Evolutionary conservation across 2,888 invertebrate genomes (phyloP).

Genomic region (Sturmia bella): DNA sequence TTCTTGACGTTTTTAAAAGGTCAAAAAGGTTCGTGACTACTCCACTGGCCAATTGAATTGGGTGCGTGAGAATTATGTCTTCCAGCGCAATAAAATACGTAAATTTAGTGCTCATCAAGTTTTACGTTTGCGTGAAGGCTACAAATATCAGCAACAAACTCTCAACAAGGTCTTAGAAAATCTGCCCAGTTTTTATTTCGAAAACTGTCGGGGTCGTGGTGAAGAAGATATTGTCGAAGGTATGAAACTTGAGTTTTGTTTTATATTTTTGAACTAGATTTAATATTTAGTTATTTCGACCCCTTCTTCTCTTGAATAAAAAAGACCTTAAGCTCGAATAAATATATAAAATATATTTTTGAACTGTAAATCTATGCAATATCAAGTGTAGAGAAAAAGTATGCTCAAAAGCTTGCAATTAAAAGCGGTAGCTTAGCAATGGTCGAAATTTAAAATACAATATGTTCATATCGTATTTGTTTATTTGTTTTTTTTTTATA

Average conservation of each 20-base stretch:
- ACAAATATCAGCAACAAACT: constrained; percentile 97
- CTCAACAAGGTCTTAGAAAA: constrained; percentile 96
- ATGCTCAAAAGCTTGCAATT: no score
- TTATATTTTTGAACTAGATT: no score
- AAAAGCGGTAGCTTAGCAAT: no score
- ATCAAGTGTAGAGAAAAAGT: neutral
- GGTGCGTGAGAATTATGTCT: constrained; percentile 97
- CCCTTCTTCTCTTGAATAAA: neutral
- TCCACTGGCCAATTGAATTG: constrained; percentile 95
- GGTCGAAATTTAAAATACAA: no score
- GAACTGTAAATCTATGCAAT: no score
- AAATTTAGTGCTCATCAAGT: constrained; percentile 97
- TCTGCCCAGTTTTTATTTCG: constrained; percentile 93
- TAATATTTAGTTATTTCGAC: no score
- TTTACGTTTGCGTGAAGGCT: constrained; percentile 93
- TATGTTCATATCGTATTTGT: no score
- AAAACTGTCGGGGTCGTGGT: constrained; percentile 94
- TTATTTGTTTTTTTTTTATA: constrained; percentile 11
- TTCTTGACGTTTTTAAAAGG: constrained; percentile 83
- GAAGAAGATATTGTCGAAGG: constrained; percentile 82
- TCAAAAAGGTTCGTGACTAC: constrained; percentile 95
- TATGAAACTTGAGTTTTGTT: constrained; percentile 67
- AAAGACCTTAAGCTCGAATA: no score
- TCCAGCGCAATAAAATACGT: constrained; percentile 95
- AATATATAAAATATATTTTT: no score